Conservation (phyloP, 2,888 invertebrate genomes). For the Eupithecia insigniata region DNA sequence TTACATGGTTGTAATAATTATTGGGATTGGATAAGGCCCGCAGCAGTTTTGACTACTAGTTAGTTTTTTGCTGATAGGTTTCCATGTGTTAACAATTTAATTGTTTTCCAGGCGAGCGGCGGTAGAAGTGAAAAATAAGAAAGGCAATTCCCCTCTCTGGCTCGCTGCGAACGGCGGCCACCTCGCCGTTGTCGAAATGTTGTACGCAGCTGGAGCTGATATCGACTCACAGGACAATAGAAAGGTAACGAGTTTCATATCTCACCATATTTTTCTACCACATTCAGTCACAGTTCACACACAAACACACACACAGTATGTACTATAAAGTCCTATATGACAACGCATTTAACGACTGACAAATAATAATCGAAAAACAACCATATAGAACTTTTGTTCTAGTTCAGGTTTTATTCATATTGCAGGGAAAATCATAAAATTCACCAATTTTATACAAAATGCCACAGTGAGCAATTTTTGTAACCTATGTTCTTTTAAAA, state of each 20-base stretch:
- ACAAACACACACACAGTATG: too few species aligned
- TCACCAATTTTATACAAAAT: too few species aligned
- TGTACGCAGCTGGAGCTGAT: conserved; percentile 95
- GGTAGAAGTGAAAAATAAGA: conserved; percentile 99
- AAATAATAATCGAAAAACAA: not conserved
- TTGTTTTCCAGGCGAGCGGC: conserved; percentile 86
- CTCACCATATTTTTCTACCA: not conserved
- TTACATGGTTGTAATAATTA: too few species aligned
- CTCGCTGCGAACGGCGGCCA: conserved; percentile 99
- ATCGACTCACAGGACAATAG: conserved; percentile 99
- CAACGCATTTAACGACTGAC: not conserved
- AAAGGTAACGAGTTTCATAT: conserved; percentile 81
- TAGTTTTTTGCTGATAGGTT: not conserved
- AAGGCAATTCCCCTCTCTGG: conserved; percentile 99
- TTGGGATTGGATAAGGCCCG: too few species aligned
- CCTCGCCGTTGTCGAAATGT: conserved; percentile 96
- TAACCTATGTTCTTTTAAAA: not conserved
- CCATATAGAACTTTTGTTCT: not conserved
- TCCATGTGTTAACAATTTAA: not conserved
- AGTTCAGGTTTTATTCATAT: not conserved
- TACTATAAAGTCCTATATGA: not conserved
- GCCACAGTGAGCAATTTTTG: too few species aligned
- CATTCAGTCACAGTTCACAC: too few species aligned
- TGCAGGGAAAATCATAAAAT: not conserved
- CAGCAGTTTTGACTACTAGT: too few species aligned